These are phyloP conservation scores for Andrena hattorfiana DNA, from an alignment of 2,888 invertebrate genomes.

Conservation along the genomic window DNA sequence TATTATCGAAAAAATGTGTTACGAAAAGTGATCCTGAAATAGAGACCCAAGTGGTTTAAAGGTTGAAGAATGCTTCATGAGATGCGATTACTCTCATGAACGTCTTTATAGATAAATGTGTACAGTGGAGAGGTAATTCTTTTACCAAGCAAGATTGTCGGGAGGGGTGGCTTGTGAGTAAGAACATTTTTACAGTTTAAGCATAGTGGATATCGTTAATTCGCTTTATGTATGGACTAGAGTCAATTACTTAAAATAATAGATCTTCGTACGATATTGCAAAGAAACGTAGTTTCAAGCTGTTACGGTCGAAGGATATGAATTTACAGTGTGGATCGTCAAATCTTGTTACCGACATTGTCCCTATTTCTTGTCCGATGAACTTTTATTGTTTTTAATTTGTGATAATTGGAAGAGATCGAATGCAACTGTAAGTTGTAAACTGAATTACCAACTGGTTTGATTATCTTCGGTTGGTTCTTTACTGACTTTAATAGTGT, in stretches of 20 bases:
- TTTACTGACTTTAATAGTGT: not conserved
- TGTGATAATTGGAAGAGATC: not conserved
- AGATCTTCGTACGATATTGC: slow-evolving; percentile 79
- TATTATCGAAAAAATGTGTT: not conserved
- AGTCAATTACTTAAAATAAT: slow-evolving; percentile 84
- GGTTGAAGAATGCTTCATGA: slow-evolving; percentile 22
- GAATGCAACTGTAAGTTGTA: not conserved
- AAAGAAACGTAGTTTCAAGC: slow-evolving; percentile 73
- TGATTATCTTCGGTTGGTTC: not conserved
- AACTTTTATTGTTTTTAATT: not conserved
- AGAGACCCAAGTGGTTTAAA: not conserved
- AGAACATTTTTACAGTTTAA: slow-evolving; percentile 81
- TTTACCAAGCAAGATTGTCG: slow-evolving; percentile 63
- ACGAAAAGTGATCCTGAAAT: not conserved
- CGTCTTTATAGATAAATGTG: slow-evolving; percentile 47
- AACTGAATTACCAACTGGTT: not conserved
- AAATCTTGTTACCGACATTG: slow-evolving; percentile 40
- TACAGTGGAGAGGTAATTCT: slow-evolving; percentile 46
- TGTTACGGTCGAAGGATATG: slow-evolving; percentile 59
- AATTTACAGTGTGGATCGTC: slow-evolving; percentile 54
- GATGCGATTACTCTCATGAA: slow-evolving; percentile 16
- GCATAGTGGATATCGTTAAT: slow-evolving; percentile 79
- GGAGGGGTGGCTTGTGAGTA: slow-evolving; percentile 58
- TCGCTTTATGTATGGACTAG: slow-evolving; percentile 84
- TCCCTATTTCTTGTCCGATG: not conserved